Conservation (phyloP, 2,797 vertebrate species). For the Morelia viridis region DNA sequence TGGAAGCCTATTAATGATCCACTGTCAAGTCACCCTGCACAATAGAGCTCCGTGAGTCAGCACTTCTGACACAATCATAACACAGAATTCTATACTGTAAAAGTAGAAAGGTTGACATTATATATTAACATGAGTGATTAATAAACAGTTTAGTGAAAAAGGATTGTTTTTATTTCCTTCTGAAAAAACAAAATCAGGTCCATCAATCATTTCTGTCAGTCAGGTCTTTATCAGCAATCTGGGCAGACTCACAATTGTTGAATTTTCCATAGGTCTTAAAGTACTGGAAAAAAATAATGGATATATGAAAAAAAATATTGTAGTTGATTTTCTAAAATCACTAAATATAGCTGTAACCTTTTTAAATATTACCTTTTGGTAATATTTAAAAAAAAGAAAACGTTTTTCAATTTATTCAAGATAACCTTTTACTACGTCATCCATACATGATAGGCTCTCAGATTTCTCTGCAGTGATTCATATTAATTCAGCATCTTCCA, state of each 20-base stretch:
- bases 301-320: constrained; percentile 26
- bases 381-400: constrained; percentile 53
- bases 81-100: constrained; percentile 10
- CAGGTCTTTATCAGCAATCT: constrained; percentile 28
- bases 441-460: constrained; percentile 52
- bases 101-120: neutral
- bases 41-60: constrained; percentile 56
- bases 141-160: constrained; percentile 31
- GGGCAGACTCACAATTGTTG: constrained; percentile 57
- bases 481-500: constrained; percentile 52
- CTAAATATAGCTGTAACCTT: neutral
- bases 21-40: constrained; percentile 36
- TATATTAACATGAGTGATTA: neutral
- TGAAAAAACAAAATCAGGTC: constrained; percentile 20
- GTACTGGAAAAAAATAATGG: constrained; percentile 12
- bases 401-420: constrained; percentile 34
- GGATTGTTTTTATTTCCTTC: constrained; percentile 36
- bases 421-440: constrained; percentile 52
- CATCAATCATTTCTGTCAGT: constrained; percentile 1
- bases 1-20: constrained; percentile 59
- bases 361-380: constrained; percentile 6
- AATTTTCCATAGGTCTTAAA: constrained; percentile 32
- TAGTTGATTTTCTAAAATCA: constrained; percentile 17
- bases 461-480: constrained; percentile 57
- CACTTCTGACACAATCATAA: constrained; percentile 32